Evolutionary conservation across 2,113 vertebrate species (phyloP).

Genomic region (Meles meles): DNA sequence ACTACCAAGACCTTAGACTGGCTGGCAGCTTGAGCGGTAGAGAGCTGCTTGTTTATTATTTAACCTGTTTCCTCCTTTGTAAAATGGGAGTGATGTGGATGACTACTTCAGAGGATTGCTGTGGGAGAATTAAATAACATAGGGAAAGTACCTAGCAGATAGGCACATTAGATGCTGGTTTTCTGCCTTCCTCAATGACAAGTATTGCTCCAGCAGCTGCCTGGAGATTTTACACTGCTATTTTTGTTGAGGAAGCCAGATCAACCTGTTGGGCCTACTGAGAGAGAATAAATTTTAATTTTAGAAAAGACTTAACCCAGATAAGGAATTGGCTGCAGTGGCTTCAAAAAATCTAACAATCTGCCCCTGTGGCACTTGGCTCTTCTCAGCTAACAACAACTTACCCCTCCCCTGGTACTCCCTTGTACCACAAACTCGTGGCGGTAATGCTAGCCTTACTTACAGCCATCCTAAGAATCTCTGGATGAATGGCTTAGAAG

Average conservation of each 20-base stretch:
- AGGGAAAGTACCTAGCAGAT: neutral
- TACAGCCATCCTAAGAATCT: neutral
- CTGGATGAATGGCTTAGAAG: neutral
- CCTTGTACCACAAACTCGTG: neutral
- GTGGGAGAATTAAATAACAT: neutral
- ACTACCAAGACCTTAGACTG: neutral
- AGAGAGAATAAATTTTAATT: constrained; percentile 19
- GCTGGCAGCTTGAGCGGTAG: neutral
- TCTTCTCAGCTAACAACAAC: neutral
- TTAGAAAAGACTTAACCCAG: neutral
- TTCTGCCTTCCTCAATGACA: constrained; percentile 29
- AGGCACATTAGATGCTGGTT: neutral
- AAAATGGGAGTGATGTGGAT: neutral
- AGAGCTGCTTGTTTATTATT: neutral
- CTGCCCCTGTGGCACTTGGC: neutral
- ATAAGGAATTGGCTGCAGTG: neutral
- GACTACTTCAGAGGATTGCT: neutral
- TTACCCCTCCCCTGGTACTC: neutral
- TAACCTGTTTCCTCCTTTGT: neutral
- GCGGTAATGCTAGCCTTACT: neutral
- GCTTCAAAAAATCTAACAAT: neutral
- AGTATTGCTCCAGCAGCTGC: neutral
- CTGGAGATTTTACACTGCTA: neutral
- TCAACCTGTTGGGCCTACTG: neutral
- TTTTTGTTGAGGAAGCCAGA: neutral